phyloP scores from a whole-genome alignment of 2,888 invertebrate species.

The Leptarthrus brevirostris region DNA sequence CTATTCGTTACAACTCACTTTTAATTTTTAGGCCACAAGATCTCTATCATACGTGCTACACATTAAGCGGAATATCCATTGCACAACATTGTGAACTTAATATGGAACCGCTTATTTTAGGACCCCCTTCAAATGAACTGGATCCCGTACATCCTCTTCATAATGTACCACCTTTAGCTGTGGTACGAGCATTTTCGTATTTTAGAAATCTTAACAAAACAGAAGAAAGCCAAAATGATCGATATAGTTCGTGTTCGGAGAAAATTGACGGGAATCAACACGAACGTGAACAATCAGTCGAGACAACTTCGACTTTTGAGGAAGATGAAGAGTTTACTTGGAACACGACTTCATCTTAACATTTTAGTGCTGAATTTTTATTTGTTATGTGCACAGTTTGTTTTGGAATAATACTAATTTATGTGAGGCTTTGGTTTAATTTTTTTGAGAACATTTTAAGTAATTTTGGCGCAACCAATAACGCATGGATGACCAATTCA shows the following conservation, averaged over 20 bases:
- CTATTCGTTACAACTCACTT: constrained; percentile 4
- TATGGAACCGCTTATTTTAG: constrained; percentile 72
- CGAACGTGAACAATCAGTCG: background rate
- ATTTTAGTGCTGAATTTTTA: no score
- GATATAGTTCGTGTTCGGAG: background rate
- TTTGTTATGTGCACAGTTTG: background rate
- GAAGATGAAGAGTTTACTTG: constrained; percentile 26
- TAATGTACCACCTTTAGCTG: constrained; percentile 79
- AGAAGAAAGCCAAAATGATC: background rate
- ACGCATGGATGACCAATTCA: no score
- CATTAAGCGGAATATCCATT: constrained; percentile 92
- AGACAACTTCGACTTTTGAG: background rate
- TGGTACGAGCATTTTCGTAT: constrained; percentile 68
- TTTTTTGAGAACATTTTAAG: no score
- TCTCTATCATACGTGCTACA: constrained; percentile 97
- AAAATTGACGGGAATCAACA: constrained; percentile 17
- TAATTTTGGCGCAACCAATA: no score
- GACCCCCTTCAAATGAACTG: constrained; percentile 77
- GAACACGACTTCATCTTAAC: constrained; percentile 26
- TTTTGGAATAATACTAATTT: background rate
- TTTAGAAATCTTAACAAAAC: constrained; percentile 59
- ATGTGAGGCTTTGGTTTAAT: background rate
- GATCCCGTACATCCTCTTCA: constrained; percentile 84
- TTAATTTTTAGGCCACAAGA: constrained; percentile 79
- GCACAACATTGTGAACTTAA: constrained; percentile 78